Base-by-base conservation (phyloP, 2,113 vertebrate species). In the Anolis carolinensis region DNA sequence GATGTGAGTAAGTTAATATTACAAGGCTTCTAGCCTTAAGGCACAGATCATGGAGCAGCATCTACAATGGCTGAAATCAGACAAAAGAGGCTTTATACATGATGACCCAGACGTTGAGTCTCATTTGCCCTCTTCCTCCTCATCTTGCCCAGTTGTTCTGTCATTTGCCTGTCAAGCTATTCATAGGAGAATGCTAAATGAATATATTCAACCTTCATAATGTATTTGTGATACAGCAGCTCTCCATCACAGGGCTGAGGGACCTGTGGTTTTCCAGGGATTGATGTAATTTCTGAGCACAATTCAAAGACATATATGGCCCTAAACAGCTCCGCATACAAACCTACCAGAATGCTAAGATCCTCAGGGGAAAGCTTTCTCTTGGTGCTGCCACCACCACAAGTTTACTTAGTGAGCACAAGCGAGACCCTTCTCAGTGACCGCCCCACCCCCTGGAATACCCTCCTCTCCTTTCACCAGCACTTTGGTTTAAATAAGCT, bases 1-100 rank as follows among this genome's bases (percentile, higher is more conserved):
- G 92, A 91, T 93, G 92, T 94, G 77, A 91, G 85, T 92, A 93
- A 93, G 87, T 92, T 85, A 92, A 93, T 93, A 94, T 92, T 88
- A 71, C 91, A 83, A 89, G 83, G 81, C 83, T 82, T 72, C 80
- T 65, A 91, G 88, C 87, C 80, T 83, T 1, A 0, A 59, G 75
- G 81, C 62, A 74, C 73, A 85, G 81, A 36, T 89, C 88, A 90
- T 27, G 44, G 89, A 89, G 89, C 86, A 85, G 48, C 82, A 87
- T 89, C 84, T 27, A 85, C 89, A 86, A 76, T 0, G 0, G 92
- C 67, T 72, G 83, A 34, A 79, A 87, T 18, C 32, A 85, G 92
- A 94, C 92, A 91, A 91, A 92, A 86, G 90, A 88, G 70, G 89
- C 90, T 95, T 93, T 94, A 88, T 90, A 82, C 88, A n/a, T 0